Evolutionary conservation across 2,888 invertebrate species (phyloP), one percentile per base, ranked within the genome.

Genomic region (Xestia sexstrigata): DNA sequence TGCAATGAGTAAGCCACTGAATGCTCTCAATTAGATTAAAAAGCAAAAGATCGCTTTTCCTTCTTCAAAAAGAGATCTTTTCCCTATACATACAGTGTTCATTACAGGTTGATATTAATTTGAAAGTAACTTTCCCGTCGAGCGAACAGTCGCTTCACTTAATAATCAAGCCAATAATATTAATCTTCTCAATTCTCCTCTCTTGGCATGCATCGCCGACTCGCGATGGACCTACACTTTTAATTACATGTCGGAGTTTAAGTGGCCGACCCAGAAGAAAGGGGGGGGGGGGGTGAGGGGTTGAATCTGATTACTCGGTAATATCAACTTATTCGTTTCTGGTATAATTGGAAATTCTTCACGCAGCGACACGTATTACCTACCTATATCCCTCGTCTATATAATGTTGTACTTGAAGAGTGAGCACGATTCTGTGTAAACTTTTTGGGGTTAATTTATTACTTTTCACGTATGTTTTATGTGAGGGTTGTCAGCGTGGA

Each of bases 201-300:
- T 67, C 66, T 35, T 15, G 39, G 81, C 62, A 66, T 52, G 62
- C 62, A 42, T 62, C 72, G 45, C 35, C 52, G 49, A 17, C 47
- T 72, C 63, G 35, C 65, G 69, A 49, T 62, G 30, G 60, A 70
- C 52, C 42, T 81, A 70, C 60, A 85, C 73, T 83, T 82, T 83
- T 83, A 82, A 85, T 83, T 76, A 78, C 71, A 65, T 75, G 63
- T 75, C 47, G 62, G 73, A 82, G 67, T 85, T 70, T 52, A 82
- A 85, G 78, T 78, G 71, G 72, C 6, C 26, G 26, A 58, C 47
- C 42, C 52, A 17, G 35, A 23, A 13, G 26, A 15, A 8, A 42
- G 45, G n/a, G 2, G n/a, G n/a, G 2, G 47, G 49, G 15, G 52
- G 49, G n/a, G 2, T 1, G 47, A 17, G 30, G 52, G 45, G 20